Conservation (phyloP, 2,797 vertebrate genomes). For the Pantherophis alleghaniensis region DNA sequence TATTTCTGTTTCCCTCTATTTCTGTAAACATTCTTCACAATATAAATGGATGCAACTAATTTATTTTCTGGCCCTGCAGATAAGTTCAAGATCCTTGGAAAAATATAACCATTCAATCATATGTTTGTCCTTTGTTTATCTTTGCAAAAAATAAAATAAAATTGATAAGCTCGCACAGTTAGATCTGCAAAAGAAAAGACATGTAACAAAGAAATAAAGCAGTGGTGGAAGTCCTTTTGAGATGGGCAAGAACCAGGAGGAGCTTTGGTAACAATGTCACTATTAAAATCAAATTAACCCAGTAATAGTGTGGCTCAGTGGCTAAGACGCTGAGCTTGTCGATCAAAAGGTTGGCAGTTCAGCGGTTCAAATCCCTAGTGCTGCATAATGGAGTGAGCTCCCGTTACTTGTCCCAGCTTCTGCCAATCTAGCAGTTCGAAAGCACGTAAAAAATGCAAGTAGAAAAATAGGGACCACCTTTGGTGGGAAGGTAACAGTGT, state of each 20-base stretch:
- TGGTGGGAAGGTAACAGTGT: too few relatives aligned
- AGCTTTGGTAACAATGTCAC: not conserved
- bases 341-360: too few relatives aligned
- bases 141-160: not conserved
- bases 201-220: not conserved
- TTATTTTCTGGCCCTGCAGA: not conserved
- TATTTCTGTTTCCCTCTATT: not conserved
- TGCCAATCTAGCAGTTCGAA: too few relatives aligned
- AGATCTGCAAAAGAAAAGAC: not conserved
- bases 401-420: too few relatives aligned
- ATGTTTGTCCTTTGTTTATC: not conserved
- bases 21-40: not conserved
- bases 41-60: not conserved
- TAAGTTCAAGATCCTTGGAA: not conserved
- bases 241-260: not conserved
- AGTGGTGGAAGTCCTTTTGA: not conserved
- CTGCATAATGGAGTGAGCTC: too few relatives aligned
- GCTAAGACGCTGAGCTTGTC: too few relatives aligned
- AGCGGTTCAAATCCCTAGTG: too few relatives aligned
- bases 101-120: not conserved
- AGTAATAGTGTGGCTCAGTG: not conserved
- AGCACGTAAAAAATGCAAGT: too few relatives aligned
- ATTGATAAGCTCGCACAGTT: not conserved
- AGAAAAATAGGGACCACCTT: too few relatives aligned
- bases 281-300: not conserved